A percentile compares a stretch with the other conserved stretches of the same genome.
phyloP scores from a whole-genome alignment of 2,888 invertebrate genomes.

The Rhamphomyia laevipes region DNA sequence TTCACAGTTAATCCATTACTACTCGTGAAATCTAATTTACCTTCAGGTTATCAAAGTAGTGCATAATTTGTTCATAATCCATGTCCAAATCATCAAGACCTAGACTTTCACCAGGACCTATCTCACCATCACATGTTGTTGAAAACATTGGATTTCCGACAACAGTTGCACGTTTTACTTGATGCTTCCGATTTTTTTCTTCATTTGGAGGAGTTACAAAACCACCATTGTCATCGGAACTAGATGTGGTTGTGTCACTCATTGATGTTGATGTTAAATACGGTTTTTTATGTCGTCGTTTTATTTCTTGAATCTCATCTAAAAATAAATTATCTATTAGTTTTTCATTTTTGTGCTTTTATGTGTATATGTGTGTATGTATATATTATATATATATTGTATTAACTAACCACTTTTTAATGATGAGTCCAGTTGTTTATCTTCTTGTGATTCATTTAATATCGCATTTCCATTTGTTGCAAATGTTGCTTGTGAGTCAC shows the following conservation, averaged over 20 bases:
- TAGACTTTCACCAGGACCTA: constrained; percentile 47
- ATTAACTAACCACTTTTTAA: no score
- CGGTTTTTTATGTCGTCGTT: constrained; percentile 17
- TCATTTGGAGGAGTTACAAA: constrained; percentile 21
- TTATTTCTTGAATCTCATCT: constrained; percentile 19
- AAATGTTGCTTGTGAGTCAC: constrained; percentile 14
- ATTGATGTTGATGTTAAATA: constrained; percentile 10
- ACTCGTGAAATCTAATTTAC: constrained; percentile 46
- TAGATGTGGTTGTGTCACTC: constrained; percentile 17
- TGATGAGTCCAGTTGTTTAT: no score
- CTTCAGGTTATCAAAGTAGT: constrained; percentile 96
- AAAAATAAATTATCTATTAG: background rate
- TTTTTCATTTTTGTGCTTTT: no score
- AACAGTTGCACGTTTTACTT: constrained; percentile 73
- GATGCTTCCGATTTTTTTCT: constrained; percentile 18
- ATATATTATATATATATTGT: no score
- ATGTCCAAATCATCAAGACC: constrained; percentile 78
- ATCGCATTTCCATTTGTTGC: constrained; percentile 8
- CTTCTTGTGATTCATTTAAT: no score
- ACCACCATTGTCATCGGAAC: constrained; percentile 24
- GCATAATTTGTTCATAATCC: constrained; percentile 97
- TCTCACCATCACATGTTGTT: constrained; percentile 39
- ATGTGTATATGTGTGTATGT: no score
- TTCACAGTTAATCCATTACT: no score
- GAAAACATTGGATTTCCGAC: constrained; percentile 85